phyloP scores from a whole-genome alignment of 2,888 invertebrate species.

The Hirtodrosophila confusa region DNA sequence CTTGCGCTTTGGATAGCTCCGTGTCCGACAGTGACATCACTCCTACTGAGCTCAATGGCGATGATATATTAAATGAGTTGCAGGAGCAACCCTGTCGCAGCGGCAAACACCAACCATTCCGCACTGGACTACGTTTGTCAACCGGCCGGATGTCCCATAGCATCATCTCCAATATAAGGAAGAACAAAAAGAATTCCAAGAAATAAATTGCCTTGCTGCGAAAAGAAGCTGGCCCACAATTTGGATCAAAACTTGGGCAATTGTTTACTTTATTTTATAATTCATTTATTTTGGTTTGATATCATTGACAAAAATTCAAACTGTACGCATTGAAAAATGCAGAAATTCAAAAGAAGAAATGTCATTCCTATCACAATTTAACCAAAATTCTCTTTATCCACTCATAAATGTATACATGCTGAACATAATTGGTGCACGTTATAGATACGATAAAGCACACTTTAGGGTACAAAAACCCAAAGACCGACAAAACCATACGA shows the following conservation, averaged over 20 bases:
- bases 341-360: background rate
- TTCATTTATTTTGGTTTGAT: conserved; percentile 13
- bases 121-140: conserved; percentile 2
- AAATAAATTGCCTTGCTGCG: conserved; percentile 27
- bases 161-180: conserved; percentile 33
- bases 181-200: conserved; percentile 48
- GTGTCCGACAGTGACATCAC: background rate
- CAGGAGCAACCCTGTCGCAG: conserved; percentile 13
- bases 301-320: conserved; percentile 20
- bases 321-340: conserved; percentile 10
- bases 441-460: too few relatives aligned
- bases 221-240: background rate
- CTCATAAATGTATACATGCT: too few relatives aligned
- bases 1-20: background rate
- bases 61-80: background rate
- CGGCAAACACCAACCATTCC: conserved; percentile 17
- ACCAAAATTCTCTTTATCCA: conserved; percentile 6
- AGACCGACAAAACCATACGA: too few relatives aligned
- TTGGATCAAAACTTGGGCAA: conserved; percentile 12
- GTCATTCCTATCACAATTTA: too few relatives aligned
- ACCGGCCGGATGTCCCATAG: conserved; percentile 26
- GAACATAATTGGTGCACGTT: too few relatives aligned
- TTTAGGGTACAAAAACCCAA: too few relatives aligned
- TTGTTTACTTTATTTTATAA: conserved; percentile 1
- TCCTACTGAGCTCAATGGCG: background rate